Conservation (phyloP, 1,140 invertebrate genomes). For the Apis cerana region DNA sequence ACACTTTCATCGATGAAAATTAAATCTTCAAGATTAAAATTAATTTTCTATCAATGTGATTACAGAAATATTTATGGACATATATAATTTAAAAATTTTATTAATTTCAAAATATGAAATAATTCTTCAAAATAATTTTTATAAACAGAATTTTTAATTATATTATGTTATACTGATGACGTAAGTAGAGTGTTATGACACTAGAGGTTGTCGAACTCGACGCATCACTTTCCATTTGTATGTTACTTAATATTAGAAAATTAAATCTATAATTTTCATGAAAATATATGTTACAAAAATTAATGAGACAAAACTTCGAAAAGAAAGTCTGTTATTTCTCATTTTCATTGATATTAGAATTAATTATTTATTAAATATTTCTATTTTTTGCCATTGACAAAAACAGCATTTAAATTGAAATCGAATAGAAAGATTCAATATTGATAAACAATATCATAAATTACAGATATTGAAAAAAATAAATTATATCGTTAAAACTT, state of each 20-base stretch:
- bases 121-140: background rate
- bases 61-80: too few species aligned
- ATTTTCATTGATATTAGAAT: background rate
- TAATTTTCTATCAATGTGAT: too few species aligned
- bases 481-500: background rate
- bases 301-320: background rate
- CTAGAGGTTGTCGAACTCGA: conserved; percentile 12
- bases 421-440: background rate
- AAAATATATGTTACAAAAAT: background rate
- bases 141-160: background rate
- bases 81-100: too few species aligned
- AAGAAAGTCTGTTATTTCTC: background rate
- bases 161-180: background rate
- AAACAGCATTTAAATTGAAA: background rate
- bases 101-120: too few species aligned
- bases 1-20: too few species aligned
- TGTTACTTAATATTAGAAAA: conserved; percentile 7
- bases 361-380: background rate
- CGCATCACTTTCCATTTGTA: conserved; percentile 18
- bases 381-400: background rate
- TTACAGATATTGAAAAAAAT: background rate
- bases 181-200: conserved; percentile 12
- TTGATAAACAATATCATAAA: background rate
- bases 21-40: too few species aligned
- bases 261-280: background rate